Base-by-base conservation (phyloP, 2,888 invertebrate species). In the Merodon equestris region DNA sequence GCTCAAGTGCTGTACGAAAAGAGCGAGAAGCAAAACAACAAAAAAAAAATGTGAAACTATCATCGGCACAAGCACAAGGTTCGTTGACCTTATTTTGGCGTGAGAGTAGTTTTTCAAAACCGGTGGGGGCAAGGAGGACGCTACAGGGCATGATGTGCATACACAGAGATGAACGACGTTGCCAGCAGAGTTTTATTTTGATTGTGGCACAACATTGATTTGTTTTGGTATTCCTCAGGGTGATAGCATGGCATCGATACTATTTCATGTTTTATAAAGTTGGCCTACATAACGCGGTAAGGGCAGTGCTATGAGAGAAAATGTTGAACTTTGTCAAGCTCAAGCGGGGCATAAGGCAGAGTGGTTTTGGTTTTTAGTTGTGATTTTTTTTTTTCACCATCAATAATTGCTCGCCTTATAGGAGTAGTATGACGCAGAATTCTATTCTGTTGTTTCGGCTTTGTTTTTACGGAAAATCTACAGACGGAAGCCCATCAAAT, bases 31-130 rank as follows among this genome's bases (percentile, higher is more conserved):
- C 38, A 53, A n/a, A n/a, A n/a, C n/a, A n/a, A 58, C 76, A 77
- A 66, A 47, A 79, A 74, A 74, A 74, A 79, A 79, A 70, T 74
- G 79, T 68, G 79, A 79, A 79, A 79, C 79, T 79, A 79, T 74
- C 74, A 47, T 74, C 54, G 68, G 27, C 27, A 27, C 27, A 27
- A 7, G 27, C 17, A 19, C 58, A 63, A 45, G 7, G 79, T 79
- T 79, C 79, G 74, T 70, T 18, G 79, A 74, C 79, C 79, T 74
- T 74, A 79, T 68, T 79, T 79, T 58, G 64, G 73, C 73, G 68
- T 74, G 56, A 79, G 68, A 79, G 79, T 79, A 79, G 79, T 79
- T 79, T 79, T 79, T 68, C 73, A 67, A 58, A 58, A 53, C 15
- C 27, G 9, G 38, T 45, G 36, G 19, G 45, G 18, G 40, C 58